Base-by-base conservation (phyloP, 2,888 invertebrate species). In the Eilema sororculum region DNA sequence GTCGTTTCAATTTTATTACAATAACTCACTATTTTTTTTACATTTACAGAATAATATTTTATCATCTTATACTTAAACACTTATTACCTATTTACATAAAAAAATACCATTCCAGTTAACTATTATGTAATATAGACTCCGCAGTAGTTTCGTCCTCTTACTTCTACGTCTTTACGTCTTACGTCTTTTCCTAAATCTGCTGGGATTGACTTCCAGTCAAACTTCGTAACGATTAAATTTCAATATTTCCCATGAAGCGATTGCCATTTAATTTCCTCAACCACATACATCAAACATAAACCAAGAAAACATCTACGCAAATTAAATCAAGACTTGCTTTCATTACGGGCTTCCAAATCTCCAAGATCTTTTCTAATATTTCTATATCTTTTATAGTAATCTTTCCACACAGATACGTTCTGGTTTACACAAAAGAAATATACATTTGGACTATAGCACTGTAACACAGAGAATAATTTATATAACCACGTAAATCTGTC, bases 401-500 rank as follows among this genome's bases (percentile, higher is more conserved):
- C 58, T 24, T 22, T 33, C 65, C 65, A 65, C 6, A 37, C 10
- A 22, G 20, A 57, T 5, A 57, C 8, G 24, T 65, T 65, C 6
- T 58, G 24, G 22, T 20, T 33, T 58, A 65, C 33, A 57, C 28
- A 58, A n/a, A 33, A 65, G 30, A 65, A 58, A 13, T 65, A 65
- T 37, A 65, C 24, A 58, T 33, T 58, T 6, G 56, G 24, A 59
- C 9, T 58, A 12, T 59, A 59, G 20, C 28, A 28, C 20, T 60
- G 30, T 28, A 60, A n/a, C 2, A 10, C 5, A 20, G 20, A 60
- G 6, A 60, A 20, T 9, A n/a, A 10, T 10, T 0, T 20, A 20
- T 20, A 60, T n/a, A 60, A 28, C 30, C 30, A 28, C 20, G 1
- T 20, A n/a, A 33, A 8, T 33, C 30, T 20, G 8, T 25, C 2